Evolutionary conservation across 2,113 vertebrate genomes (phyloP).

Genomic region (Talpa occidentalis): DNA sequence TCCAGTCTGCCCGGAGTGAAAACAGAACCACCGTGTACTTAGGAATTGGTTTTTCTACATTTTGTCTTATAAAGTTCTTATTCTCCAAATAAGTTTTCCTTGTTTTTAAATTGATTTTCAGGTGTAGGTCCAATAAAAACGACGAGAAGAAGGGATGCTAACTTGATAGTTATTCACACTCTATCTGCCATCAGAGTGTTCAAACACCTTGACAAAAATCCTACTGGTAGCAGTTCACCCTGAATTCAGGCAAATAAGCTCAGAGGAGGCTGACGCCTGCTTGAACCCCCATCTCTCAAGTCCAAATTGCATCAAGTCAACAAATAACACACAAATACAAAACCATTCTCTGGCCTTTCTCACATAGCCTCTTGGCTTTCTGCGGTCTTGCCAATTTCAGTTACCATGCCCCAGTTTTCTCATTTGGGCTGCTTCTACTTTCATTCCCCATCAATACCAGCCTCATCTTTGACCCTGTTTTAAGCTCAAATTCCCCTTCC

Average conservation of each 20-base stretch:
- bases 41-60: background rate
- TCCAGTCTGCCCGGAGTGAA: background rate
- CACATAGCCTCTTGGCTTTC: background rate
- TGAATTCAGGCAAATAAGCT: background rate
- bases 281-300: background rate
- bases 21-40: background rate
- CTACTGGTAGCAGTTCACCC: background rate
- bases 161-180: background rate
- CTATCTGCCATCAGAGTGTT: background rate
- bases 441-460: background rate
- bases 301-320: background rate
- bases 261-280: background rate
- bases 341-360: background rate
- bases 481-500: background rate
- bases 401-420: background rate
- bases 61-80: background rate
- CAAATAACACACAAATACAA: background rate
- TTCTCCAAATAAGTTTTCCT: background rate
- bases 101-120: background rate
- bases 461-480: background rate
- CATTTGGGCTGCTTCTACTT: background rate
- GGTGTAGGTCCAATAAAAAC: background rate
- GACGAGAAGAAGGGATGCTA: background rate
- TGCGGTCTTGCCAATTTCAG: background rate
- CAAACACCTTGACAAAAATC: background rate